Conservation (phyloP, 2,113 vertebrate species). For the Alouatta palliata region DNA sequence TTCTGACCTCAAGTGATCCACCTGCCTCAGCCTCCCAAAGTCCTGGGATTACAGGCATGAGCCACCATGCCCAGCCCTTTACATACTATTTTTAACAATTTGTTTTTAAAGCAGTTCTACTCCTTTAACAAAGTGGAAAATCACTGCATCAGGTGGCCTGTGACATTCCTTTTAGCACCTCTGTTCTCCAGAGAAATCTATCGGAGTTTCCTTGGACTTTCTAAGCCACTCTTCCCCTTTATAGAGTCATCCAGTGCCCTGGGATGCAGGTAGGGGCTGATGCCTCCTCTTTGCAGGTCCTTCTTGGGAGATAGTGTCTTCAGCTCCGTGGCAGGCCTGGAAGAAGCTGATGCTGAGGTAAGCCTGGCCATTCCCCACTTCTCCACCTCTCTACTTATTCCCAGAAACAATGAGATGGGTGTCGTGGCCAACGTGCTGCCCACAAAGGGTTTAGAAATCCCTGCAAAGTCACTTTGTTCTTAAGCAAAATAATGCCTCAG, state of each 20-base stretch:
- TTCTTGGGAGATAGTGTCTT: slow-evolving; percentile 84
- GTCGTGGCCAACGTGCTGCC: not conserved
- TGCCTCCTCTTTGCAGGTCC: slow-evolving; percentile 72
- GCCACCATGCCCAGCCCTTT: too few relatives aligned
- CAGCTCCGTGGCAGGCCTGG: slow-evolving; percentile 81
- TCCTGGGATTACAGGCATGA: too few relatives aligned
- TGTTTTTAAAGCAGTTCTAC: not conserved
- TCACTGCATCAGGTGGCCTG: not conserved
- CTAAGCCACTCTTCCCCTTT: not conserved
- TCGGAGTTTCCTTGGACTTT: not conserved
- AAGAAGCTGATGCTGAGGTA: slow-evolving; percentile 79
- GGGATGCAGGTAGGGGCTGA: not conserved
- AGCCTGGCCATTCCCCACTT: not conserved
- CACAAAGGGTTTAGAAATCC: not conserved
- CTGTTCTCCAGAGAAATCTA: not conserved
- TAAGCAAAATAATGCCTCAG: not conserved
- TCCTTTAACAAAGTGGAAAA: not conserved
- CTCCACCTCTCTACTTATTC: not conserved
- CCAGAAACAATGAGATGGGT: not conserved
- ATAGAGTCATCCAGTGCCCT: not conserved
- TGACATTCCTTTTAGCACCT: not conserved
- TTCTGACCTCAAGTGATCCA: too few relatives aligned
- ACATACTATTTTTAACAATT: not conserved
- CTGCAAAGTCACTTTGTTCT: too few relatives aligned
- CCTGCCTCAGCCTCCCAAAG: too few relatives aligned